Conservation (phyloP, 2,888 invertebrate species). For the Patella caerulea region DNA sequence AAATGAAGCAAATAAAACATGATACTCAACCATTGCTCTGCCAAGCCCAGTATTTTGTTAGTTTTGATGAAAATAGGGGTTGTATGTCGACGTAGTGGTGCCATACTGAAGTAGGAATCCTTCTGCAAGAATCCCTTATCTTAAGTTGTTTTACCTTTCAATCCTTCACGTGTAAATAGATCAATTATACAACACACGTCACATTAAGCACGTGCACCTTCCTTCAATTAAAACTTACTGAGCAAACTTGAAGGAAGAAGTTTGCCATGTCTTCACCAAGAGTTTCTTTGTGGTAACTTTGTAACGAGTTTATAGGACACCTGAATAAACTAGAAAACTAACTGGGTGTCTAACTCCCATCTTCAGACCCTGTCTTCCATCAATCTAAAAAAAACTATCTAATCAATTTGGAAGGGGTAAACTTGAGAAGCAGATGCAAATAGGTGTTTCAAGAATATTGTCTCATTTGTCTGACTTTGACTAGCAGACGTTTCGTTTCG, state of each 20-base stretch:
- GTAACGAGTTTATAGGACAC: not conserved
- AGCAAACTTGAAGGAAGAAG: slow-evolving; percentile 18
- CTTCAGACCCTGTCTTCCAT: too few species aligned
- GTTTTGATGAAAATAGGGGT: slow-evolving; percentile 7
- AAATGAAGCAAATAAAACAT: slow-evolving; percentile 7
- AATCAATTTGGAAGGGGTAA: too few species aligned
- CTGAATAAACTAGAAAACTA: not conserved
- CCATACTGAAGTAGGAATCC: slow-evolving; percentile 5
- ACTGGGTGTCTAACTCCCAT: too few species aligned
- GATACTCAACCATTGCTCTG: not conserved
- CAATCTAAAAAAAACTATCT: too few species aligned
- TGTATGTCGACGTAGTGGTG: not conserved
- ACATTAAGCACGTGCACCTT: slow-evolving; percentile 21
- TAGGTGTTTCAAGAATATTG: too few species aligned
- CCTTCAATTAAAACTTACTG: slow-evolving; percentile 20
- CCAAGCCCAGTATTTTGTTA: not conserved
- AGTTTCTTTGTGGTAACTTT: not conserved
- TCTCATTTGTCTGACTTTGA: too few species aligned
- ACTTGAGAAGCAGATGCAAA: too few species aligned
- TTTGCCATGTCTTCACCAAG: slow-evolving; percentile 1
- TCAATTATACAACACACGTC: slow-evolving; percentile 22
- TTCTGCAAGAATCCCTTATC: not conserved
- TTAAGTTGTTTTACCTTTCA: slow-evolving; percentile 6
- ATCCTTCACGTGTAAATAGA: slow-evolving; percentile 23
- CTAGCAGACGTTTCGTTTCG: too few species aligned